Base-by-base conservation (phyloP, 2,888 invertebrate genomes). In the Plagiodera versicolora region DNA sequence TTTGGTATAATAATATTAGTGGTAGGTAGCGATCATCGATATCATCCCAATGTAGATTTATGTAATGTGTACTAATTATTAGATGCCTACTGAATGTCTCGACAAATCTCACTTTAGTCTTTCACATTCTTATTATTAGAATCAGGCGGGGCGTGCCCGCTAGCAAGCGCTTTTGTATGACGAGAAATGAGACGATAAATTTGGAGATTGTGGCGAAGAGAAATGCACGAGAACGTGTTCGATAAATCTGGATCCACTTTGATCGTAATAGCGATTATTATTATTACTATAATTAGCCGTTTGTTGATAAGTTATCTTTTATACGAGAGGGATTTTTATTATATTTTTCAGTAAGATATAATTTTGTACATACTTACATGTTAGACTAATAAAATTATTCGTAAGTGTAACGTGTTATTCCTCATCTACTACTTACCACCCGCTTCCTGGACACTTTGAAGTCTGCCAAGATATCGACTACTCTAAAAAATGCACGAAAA, bases 41-140 rank as follows among this genome's bases (percentile, higher is more conserved):
- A 51, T 32, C 16, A 20, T 52, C 20, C 16, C 52, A 28, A 44
- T 19, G 46, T 62, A 62, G 58, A 18, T 55, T 48, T 52, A 56
- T 56, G 60, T 62, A 62, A 55, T 58, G 58, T 28, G 28, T 28
- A 58, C 58, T 46, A 51, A 50, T n/a, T 55, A 57, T 57, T 49
- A 53, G 58, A 56, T 64, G n/a, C n/a, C n/a, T 19, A 53, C 39
- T 54, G 35, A 52, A 50, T 24, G 46, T 55, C 44, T 57, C 14
- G 11, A 32, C 2, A 58, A 30, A 61, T 64, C 64, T 64, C 62
- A 66, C 66, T 62, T 64, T 58, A 56, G 64, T 66, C 62, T 66
- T 66, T 66, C 66, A 66, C 50, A 19, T 55, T 49, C 58, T 35
- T 56, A 58, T 55, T 55, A 47, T 62, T 50, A n/a, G n/a, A n/a